Base-by-base conservation (phyloP, 1,140 invertebrate species). In the Aphelenchoides avenae region DNA sequence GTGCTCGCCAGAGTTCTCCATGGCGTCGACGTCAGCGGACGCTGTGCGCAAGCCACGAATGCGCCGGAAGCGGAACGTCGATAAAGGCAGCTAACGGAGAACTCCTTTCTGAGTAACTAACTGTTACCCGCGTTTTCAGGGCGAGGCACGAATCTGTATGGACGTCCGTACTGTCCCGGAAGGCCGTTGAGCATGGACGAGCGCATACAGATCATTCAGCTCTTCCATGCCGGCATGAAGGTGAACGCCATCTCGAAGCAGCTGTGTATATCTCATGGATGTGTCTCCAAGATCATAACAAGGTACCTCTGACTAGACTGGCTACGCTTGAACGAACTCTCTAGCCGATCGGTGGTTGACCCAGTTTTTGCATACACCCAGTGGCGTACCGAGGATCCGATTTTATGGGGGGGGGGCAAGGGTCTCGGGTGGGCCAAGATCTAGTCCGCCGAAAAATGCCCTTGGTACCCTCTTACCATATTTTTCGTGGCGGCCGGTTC, bases 281-380 rank as follows among this genome's bases (percentile, higher is more conserved):
- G 71, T 60, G 71, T 74, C 5, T 76, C 72, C 5, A 74, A 74
- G 46, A 74, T 74, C 31, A 77, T 74, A 22, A 77, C 73, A 29
- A 49, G 70, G 74, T 73, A 39, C 49, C 33, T 6, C 7, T 15
- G 20, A 4, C 27, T 26, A 30, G 34, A 7, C 6, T 33, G n/a
- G n/a, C n/a, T n/a, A n/a, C n/a, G n/a, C n/a, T n/a, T n/a, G n/a
- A n/a, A n/a, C n/a, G n/a, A n/a, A n/a, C n/a, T n/a, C n/a, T n/a
- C n/a, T n/a, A n/a, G n/a, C n/a, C n/a, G n/a, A n/a, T n/a, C n/a
- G n/a, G n/a, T n/a, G n/a, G n/a, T n/a, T n/a, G n/a, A n/a, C n/a
- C n/a, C n/a, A n/a, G n/a, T n/a, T n/a, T n/a, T n/a, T n/a, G n/a
- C n/a, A n/a, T n/a, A n/a, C n/a, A n/a, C n/a, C n/a, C n/a, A n/a